Evolutionary conservation across 2,113 vertebrate species (phyloP), one percentile per base, ranked within the genome.

Genomic region (Sylvietta virens): DNA sequence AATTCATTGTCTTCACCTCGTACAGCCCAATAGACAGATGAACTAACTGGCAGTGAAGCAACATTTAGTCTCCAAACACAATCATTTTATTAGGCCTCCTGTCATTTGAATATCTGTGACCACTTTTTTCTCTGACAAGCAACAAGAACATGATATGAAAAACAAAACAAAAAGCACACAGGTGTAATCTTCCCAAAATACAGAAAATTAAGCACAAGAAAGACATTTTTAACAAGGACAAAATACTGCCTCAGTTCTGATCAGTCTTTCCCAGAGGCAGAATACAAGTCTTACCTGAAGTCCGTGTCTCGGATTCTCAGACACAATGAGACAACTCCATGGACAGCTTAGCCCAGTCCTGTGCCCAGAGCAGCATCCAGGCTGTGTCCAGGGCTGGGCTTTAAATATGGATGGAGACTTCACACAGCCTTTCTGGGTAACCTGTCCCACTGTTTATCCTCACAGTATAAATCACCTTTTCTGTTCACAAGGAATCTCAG

Each of bases 341-440:
- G 79, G 17, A 23, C 1, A 15, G 7, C 4, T 28, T 5, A 56
- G 27, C 48, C 28, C 47, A 66, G 24, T 0, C 4, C 11, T 1
- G 0, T 35, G 7, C 23, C 13, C 47, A 74, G 23, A 51, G 45
- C 20, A 61, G 37, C 2, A 3, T 33, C 60, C 58, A 64, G 69
- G 35, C 31, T 35, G 44, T 17, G 21, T 21, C 64, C 51, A 27
- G 26, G 16, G 7, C 13, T 69, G 16, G 6, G 5, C 31, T 86
- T 21, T 35, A 21, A 76, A 23, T 6, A 40, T 16, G 19, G 21
- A 48, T 28, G 30, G 26, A 66, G 10, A n/a, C 15, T 39, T 42
- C 56, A 56, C n/a, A 48, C 6, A 44, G 45, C 19, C 19, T 47
- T 24, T 21, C 40, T 67, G 33, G 24, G 9, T 71, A 72, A 57